Conservation (phyloP, 2,888 invertebrate species). For the Leptopilina syphax region DNA sequence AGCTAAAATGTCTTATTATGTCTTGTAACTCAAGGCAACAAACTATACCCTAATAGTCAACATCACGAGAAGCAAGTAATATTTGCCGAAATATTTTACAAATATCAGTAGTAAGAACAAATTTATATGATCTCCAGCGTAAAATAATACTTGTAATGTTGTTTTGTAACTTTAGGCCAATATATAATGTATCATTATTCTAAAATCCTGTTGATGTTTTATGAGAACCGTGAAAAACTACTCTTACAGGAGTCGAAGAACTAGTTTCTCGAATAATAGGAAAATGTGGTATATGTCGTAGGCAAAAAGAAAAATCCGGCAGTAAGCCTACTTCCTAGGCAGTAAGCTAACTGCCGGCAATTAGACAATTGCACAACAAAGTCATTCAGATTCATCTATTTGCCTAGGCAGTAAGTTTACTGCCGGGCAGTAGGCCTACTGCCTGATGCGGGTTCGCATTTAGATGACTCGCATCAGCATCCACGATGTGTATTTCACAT, state of each 20-base stretch:
- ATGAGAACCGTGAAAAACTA: slow-evolving; percentile 46
- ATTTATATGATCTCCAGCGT: slow-evolving; percentile 46
- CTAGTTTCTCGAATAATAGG: slow-evolving; percentile 14
- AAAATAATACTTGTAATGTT: slow-evolving; percentile 39
- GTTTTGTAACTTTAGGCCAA: slow-evolving; percentile 44
- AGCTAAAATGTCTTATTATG: slow-evolving; percentile 31
- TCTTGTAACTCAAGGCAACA: slow-evolving; percentile 41
- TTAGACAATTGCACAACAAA: too few relatives aligned
- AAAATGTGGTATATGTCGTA: slow-evolving; percentile 40
- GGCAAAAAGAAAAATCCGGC: too few relatives aligned
- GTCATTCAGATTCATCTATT: too few relatives aligned
- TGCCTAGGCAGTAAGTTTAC: too few relatives aligned
- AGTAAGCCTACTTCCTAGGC: too few relatives aligned
- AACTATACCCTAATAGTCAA: slow-evolving; percentile 49
- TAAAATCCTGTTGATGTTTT: slow-evolving; percentile 43
- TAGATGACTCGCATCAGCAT: too few relatives aligned
- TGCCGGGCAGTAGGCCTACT: too few relatives aligned
- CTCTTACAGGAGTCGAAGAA: slow-evolving; percentile 31
- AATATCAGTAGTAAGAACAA: slow-evolving; percentile 49
- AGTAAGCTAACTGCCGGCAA: too few relatives aligned
- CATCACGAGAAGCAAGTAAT: slow-evolving; percentile 42
- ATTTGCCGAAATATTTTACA: slow-evolving; percentile 54
- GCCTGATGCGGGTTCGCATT: too few relatives aligned
- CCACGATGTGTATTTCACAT: too few relatives aligned
- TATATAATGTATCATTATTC: slow-evolving; percentile 43